Percentiles rank a stretch among this genome's conserved stretches.
Conservation (phyloP, 2,113 vertebrate genomes). For the Rhipidura dahli region DNA sequence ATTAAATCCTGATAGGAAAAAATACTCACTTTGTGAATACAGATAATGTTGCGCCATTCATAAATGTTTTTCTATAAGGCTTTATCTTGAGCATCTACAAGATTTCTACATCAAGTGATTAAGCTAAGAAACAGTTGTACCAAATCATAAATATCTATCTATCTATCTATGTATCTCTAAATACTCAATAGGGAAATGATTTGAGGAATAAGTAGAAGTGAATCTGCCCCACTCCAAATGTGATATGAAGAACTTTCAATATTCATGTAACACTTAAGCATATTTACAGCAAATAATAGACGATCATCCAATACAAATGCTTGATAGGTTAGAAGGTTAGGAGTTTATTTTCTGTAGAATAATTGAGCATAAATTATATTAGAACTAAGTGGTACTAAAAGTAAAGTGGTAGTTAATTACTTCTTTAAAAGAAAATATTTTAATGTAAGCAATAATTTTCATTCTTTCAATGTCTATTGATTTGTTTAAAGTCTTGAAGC, state of each 20-base stretch:
- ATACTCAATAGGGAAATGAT: neutral
- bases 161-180: neutral
- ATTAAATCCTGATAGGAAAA: neutral
- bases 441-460: neutral
- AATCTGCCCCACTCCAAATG: neutral
- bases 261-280: neutral
- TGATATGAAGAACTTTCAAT: neutral
- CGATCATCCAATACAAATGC: neutral
- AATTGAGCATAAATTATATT: neutral
- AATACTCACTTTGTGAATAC: neutral
- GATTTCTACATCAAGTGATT: neutral
- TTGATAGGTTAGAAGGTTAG: neutral
- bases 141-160: neutral
- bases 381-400: neutral
- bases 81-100: neutral
- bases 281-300: neutral
- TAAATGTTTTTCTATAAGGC: neutral
- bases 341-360: neutral
- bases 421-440: neutral
- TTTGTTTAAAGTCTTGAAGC: neutral
- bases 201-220: neutral
- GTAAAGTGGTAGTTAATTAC: neutral
- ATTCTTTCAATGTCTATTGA: neutral
- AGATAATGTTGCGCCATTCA: neutral
- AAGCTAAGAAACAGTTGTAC: neutral